Evolutionary conservation across 2,888 invertebrate genomes (phyloP), one percentile per base, ranked within the genome.

Genomic region (Nymphalis polychloros): DNA sequence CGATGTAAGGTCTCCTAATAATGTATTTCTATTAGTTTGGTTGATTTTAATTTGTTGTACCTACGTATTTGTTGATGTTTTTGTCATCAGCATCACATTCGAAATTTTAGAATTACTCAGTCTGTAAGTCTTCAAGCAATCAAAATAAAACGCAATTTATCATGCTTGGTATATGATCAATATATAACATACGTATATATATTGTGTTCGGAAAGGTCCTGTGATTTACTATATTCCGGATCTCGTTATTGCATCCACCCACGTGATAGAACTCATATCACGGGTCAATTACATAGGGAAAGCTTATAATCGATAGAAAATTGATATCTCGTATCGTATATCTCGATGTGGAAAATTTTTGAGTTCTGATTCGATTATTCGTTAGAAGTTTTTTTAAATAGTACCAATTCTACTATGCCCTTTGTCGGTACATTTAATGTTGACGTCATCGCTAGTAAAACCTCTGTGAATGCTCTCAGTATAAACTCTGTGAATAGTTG

Each of bases 231-330:
- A 52, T 41, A 57, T 41, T 46, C 57, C 41, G 31, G 60, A 64
- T 49, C 64, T 60, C 64, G 68, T 64, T 64, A 60, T 59, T 27
- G 35, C 59, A 47, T 64, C 68, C 64, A 27, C 53, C 50, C 62
- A 65, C 67, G 70, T 53, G 7, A 19, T 49, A 7, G 49, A n/a
- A 19, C 19, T 20, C 49, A 19, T 35, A 41, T 19, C 35, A 55
- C 46, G 55, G 55, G 64, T 64, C 57, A 59, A 64, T 59, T 64
- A 57, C 57, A 48, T 64, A 59, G 64, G 59, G 49, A 64, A 48
- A 48, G 20, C 35, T 49, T 48, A 59, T 64, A 64, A 20, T 49
- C 64, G 59, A 53, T 53, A 27, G 23, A 59, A 55, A 64, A n/a
- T 35, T 57, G 59, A 53, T 53, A 27, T 53, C 27, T 6, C 20